Evolutionary conservation across 2,888 invertebrate genomes (phyloP).

Genomic region (Dryobota labecula): DNA sequence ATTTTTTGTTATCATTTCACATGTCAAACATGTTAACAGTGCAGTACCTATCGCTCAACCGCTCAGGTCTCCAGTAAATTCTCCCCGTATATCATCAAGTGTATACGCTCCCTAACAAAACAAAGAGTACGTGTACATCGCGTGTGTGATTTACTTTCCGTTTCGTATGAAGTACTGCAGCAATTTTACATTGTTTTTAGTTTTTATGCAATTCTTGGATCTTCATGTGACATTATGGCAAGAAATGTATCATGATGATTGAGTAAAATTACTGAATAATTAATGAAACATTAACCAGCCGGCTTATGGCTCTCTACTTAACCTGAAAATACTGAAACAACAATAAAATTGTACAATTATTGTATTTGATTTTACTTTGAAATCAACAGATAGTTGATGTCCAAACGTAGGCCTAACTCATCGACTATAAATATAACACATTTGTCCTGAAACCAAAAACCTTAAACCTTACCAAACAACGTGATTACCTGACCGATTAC

Average conservation of each 20-base stretch:
- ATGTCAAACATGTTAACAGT: background rate
- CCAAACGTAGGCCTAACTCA: background rate
- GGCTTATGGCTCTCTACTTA: background rate
- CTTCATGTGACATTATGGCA: conserved; percentile 28
- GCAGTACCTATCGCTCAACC: background rate
- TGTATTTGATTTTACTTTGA: background rate
- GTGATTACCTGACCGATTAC: background rate
- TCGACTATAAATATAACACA: background rate
- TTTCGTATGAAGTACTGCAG: conserved; percentile 63
- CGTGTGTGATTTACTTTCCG: conserved; percentile 74
- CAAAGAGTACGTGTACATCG: conserved; percentile 59
- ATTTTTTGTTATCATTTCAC: background rate
- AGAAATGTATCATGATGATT: conserved; percentile 7
- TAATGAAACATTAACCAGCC: background rate
- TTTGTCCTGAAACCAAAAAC: background rate
- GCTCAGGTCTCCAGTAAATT: background rate
- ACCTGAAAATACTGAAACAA: background rate
- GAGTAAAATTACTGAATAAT: background rate
- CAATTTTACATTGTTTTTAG: conserved; percentile 60
- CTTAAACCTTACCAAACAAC: too few relatives aligned
- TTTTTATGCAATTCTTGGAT: conserved; percentile 49
- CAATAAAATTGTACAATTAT: background rate
- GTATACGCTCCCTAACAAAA: conserved; percentile 39
- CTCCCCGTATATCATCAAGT: conserved; percentile 3
- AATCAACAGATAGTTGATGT: background rate